A percentile compares a stretch with the other conserved stretches of the same genome.
Evolutionary conservation across 2,797 vertebrate species (phyloP).

Genomic region (Microctenopoma lineatum): DNA sequence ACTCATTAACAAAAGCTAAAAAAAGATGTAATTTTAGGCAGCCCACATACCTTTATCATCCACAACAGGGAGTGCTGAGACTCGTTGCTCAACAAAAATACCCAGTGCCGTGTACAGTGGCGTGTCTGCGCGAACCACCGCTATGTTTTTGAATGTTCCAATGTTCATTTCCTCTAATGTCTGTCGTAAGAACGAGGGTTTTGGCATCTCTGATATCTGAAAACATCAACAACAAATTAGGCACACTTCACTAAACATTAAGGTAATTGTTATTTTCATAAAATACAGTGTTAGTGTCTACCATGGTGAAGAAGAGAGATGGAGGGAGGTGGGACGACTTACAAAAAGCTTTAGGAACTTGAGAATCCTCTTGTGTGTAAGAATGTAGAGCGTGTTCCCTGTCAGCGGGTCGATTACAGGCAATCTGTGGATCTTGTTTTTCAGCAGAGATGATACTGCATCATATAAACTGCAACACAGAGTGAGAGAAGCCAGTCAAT

Average conservation of each 20-base stretch:
- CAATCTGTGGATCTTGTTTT: conserved; percentile 96
- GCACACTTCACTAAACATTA: not conserved
- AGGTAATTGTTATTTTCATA: not conserved
- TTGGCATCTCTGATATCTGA: conserved; percentile 96
- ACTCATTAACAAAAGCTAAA: not conserved
- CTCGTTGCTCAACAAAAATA: conserved; percentile 96
- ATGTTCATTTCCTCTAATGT: conserved; percentile 91
- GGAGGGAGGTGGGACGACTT: conserved; percentile 68
- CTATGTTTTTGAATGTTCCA: conserved; percentile 95
- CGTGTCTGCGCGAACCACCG: conserved; percentile 91
- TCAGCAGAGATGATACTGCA: conserved; percentile 94
- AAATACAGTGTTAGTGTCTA: not conserved
- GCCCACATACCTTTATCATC: conserved; percentile 91
- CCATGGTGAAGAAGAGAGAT: not conserved
- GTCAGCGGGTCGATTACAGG: conserved; percentile 96
- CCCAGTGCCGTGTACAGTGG: conserved; percentile 95
- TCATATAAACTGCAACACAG: conserved; percentile 89
- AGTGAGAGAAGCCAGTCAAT: not conserved
- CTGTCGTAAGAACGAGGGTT: conserved; percentile 89
- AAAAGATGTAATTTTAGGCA: conserved; percentile 13
- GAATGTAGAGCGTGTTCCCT: conserved; percentile 96
- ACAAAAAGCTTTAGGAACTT: conserved; percentile 99
- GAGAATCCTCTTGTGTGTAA: conserved; percentile 98
- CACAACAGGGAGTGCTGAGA: conserved; percentile 94
- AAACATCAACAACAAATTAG: conserved; percentile 20